Evolutionary conservation across 2,113 vertebrate genomes (phyloP), one percentile per base, ranked within the genome.

Genomic region (Sebastes schlegelii): DNA sequence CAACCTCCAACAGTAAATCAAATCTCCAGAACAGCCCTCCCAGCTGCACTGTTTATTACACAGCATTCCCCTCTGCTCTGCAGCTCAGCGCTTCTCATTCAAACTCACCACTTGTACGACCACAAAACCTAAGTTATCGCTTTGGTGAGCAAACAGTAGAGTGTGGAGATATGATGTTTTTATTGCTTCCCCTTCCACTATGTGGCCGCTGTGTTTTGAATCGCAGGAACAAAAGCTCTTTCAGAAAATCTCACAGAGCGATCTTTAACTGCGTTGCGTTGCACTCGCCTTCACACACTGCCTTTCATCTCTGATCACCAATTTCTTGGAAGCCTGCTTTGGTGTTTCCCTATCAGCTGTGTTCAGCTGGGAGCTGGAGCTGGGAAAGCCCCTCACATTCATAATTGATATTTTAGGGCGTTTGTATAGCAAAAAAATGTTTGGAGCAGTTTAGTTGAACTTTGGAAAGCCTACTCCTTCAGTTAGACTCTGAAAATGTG

Each of bases 1-100:
- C 79, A 73, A 88, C 68, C 72, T 89, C 74, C 58, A 77, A 69
- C 75, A 70, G 63, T 87, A 86, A 87, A 91, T 89, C 74, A 87
- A 86, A 88, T 91, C 74, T 82, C 64, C 69, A 42, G 64, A 77
- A 55, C 74, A 51, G 80, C 40, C 79, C 64, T 79, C 55, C 66
- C 68, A 82, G 82, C 78, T 81, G 63, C 84, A 51, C 66, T 69
- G 55, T 84, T 92, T 85, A 89, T 90, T 82, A 80, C 79, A 49
- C 86, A 82, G 65, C 71, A 61, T 76, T 77, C 65, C 84, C 77
- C 61, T 72, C 77, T 10, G 52, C 74, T 74, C 72, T 63, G 46
- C 69, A 77, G 66, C 72, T 57, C 82, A 34, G 45, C 0, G 45
- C 58, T 65, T 23, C 80, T 62, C 79, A 72, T 82, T 83, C 78